These are phyloP conservation scores for Lepidostoma basale DNA, from an alignment of 1,140 invertebrate genomes.

Conservation along the genomic window DNA sequence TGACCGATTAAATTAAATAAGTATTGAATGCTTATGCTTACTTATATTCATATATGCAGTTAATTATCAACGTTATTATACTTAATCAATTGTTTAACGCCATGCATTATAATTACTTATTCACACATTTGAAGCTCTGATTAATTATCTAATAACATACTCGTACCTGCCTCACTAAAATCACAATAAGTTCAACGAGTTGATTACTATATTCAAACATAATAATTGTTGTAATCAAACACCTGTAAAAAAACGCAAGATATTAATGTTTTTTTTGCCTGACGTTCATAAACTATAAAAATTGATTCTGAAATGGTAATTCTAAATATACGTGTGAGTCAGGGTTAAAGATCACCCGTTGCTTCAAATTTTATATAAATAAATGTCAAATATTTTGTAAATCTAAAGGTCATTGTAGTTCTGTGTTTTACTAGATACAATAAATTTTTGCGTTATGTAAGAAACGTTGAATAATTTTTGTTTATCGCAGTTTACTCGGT, in stretches of 20 bases:
- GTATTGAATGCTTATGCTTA: too few species aligned
- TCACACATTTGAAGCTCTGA: neutral
- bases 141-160: neutral
- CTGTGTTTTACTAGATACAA: too few species aligned
- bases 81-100: too few species aligned
- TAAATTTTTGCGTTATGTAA: too few species aligned
- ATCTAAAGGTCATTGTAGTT: neutral
- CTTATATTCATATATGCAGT: too few species aligned
- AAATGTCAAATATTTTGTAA: neutral
- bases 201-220: neutral
- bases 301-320: neutral
- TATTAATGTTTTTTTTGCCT: neutral
- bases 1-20: too few species aligned
- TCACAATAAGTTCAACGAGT: neutral
- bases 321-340: neutral
- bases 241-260: neutral
- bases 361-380: constrained; percentile 7
- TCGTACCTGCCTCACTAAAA: neutral
- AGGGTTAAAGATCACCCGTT: neutral
- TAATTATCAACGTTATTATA: too few species aligned
- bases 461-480: too few species aligned
- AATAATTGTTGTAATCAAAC: neutral
- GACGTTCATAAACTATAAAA: neutral
- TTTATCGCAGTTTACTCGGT: neutral
- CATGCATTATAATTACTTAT: too few species aligned